phyloP scores from a whole-genome alignment of 1,140 invertebrate species.

The Microplitis mediator region DNA sequence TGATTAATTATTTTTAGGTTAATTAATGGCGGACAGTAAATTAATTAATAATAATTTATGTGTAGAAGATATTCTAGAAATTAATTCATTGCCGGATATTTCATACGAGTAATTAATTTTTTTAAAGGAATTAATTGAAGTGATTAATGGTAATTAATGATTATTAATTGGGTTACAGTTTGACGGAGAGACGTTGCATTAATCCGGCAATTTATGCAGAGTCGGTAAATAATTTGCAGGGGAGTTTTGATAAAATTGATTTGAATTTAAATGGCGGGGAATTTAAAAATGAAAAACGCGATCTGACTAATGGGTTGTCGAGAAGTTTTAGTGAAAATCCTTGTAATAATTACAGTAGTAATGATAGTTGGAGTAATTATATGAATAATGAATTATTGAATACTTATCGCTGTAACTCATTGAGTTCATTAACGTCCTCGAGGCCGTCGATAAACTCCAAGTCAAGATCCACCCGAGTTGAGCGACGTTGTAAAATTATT shows the following conservation, averaged over 20 bases:
- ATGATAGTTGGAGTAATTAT: too few species aligned
- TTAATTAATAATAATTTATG: too few species aligned
- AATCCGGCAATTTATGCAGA: slow-evolving; percentile 45
- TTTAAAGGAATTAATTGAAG: too few species aligned
- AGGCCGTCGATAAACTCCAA: slow-evolving; percentile 27
- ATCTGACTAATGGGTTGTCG: too few species aligned
- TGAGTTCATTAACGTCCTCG: slow-evolving; percentile 13
- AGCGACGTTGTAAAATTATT: slow-evolving; percentile 18
- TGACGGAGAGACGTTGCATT: slow-evolving; percentile 34
- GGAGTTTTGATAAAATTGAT: neutral
- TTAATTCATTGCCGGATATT: too few species aligned
- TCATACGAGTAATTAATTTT: too few species aligned
- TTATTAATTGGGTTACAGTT: neutral
- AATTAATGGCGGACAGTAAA: too few species aligned
- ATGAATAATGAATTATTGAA: neutral
- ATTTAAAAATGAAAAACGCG: neutral
- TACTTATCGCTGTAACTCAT: slow-evolving; percentile 23
- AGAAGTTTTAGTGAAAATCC: neutral
- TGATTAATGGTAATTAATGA: too few species aligned
- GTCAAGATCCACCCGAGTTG: slow-evolving; percentile 29
- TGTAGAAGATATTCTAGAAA: too few species aligned
- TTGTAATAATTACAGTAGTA: too few species aligned
- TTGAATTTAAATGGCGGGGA: too few species aligned
- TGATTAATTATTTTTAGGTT: too few species aligned
- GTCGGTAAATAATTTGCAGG: slow-evolving; percentile 17